Conservation (phyloP, 2,113 vertebrate genomes). For the Chamaetylas fuelleborni region DNA sequence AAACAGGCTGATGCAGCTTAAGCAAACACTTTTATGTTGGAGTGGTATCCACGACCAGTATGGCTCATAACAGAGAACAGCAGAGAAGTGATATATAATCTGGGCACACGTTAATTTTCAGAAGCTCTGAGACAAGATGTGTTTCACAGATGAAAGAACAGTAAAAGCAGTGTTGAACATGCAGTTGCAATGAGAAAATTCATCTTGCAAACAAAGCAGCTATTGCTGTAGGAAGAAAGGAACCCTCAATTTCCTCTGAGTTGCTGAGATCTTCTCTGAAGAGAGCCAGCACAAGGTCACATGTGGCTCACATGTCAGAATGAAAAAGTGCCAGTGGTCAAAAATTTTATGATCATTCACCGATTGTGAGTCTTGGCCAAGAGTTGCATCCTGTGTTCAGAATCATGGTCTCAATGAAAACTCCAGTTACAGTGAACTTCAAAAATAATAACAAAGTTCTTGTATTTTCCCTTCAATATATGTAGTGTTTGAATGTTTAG, state of each 20-base stretch:
- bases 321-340: neutral
- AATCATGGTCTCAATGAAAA: neutral
- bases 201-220: neutral
- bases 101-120: neutral
- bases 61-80: neutral
- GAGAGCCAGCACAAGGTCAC: neutral
- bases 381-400: neutral
- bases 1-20: neutral
- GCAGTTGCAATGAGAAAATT: neutral
- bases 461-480: neutral
- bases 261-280: neutral
- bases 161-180: neutral
- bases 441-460: neutral
- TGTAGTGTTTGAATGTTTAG: neutral
- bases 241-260: neutral
- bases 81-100: neutral
- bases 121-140: neutral
- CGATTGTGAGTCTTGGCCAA: neutral
- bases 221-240: fast-evolving
- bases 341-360: neutral
- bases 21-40: neutral
- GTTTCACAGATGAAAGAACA: neutral
- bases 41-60: neutral
- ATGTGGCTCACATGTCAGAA: neutral
- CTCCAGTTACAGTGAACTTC: neutral